A percentile compares a stretch with the other conserved stretches of the same genome.
Conservation (phyloP, 2,888 invertebrate genomes). For the Dione vanillae region DNA sequence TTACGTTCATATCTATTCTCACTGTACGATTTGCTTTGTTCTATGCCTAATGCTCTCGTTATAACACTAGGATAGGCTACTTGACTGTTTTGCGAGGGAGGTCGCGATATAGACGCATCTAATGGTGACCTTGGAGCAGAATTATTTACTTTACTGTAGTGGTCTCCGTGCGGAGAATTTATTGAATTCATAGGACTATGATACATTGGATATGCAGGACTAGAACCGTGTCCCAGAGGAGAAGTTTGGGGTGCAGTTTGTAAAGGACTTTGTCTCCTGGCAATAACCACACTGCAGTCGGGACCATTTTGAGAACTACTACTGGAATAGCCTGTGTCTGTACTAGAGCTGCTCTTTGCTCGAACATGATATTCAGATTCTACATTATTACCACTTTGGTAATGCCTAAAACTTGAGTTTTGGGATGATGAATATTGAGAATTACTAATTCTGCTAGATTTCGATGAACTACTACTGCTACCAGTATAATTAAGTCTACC, state of each 20-base stretch:
- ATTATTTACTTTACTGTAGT: constrained; percentile 77
- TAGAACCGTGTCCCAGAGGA: constrained; percentile 89
- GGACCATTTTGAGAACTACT: constrained; percentile 87
- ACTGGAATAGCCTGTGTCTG: constrained; percentile 86
- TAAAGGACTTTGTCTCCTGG: constrained; percentile 88
- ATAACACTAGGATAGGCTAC: constrained; percentile 94
- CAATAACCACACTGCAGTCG: constrained; percentile 87
- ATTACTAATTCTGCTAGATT: constrained; percentile 75
- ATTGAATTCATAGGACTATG: constrained; percentile 92
- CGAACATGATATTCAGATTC: constrained; percentile 86
- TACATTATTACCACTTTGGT: constrained; percentile 85
- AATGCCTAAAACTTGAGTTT: constrained; percentile 85
- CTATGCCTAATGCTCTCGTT: constrained; percentile 87
- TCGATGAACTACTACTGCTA: constrained; percentile 79
- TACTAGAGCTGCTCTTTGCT: constrained; percentile 86
- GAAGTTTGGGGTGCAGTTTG: constrained; percentile 89
- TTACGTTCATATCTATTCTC: constrained; percentile 83
- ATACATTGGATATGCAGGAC: constrained; percentile 93
- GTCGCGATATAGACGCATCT: constrained; percentile 87
- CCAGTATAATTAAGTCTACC: constrained; percentile 86
- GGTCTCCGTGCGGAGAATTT: constrained; percentile 87
- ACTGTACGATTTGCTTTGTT: constrained; percentile 82
- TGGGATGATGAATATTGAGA: constrained; percentile 82
- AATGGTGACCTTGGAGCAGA: constrained; percentile 88
- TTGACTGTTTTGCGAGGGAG: constrained; percentile 84